phyloP scores from a whole-genome alignment of 1,140 invertebrate species.

The Acromyrmex echinatior region DNA sequence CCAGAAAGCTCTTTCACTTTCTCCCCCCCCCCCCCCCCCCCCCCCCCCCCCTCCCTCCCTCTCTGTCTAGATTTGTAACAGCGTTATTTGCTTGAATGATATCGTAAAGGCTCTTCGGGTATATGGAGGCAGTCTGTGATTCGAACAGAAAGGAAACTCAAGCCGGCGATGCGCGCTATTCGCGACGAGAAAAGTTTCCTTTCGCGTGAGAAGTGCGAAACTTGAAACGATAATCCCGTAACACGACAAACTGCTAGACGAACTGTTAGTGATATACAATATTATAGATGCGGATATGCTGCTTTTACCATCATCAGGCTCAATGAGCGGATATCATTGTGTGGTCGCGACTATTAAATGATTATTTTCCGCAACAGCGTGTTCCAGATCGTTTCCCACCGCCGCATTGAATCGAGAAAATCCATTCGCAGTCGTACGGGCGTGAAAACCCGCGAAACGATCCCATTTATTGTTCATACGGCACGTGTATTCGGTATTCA shows the following conservation, averaged over 20 bases:
- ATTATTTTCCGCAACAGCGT: slow-evolving; percentile 45
- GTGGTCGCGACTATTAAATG: slow-evolving; percentile 26
- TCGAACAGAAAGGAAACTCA: slow-evolving; percentile 32
- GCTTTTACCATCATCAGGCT: slow-evolving; percentile 20
- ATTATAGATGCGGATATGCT: not conserved
- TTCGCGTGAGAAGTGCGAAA: slow-evolving; percentile 40
- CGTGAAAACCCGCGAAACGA: slow-evolving; percentile 47
- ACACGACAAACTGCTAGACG: slow-evolving; percentile 13
- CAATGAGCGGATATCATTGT: slow-evolving; percentile 15
- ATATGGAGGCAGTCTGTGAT: slow-evolving; percentile 36
- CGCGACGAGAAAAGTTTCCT: slow-evolving; percentile 57
- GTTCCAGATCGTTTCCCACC: slow-evolving; percentile 13
- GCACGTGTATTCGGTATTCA: slow-evolving; percentile 58
- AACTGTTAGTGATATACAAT: slow-evolving; percentile 18
- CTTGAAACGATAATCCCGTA: slow-evolving; percentile 33
- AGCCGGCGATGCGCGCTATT: slow-evolving; percentile 26
- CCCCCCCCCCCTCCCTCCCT: too few species aligned
- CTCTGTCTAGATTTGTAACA: not conserved
- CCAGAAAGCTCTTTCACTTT: not conserved
- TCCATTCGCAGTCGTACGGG: slow-evolving; percentile 45
- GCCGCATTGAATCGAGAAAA: slow-evolving; percentile 28
- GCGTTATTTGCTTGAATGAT: slow-evolving; percentile 24
- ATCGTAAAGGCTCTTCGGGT: not conserved
- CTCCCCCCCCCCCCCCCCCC: not conserved
- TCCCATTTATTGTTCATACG: slow-evolving; percentile 55